These are phyloP conservation scores for Calypte anna DNA, from an alignment of 2,113 vertebrate species.

Conservation along the genomic window DNA sequence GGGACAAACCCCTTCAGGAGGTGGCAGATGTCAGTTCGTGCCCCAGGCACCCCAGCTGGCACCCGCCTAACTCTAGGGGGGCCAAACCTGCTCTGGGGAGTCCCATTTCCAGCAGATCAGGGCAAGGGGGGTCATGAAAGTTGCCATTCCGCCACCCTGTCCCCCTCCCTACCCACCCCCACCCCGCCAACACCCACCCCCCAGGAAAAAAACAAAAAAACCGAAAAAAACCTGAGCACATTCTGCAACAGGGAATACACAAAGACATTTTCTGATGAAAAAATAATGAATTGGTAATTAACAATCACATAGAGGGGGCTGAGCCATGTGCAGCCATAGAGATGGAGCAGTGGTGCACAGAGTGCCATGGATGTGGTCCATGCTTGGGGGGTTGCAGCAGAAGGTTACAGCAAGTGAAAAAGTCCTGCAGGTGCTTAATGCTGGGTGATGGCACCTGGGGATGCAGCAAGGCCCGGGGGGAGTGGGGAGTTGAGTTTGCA, in stretches of 20 bases:
- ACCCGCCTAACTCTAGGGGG: fast-evolving
- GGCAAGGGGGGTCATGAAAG: fast-evolving
- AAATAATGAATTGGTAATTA: background rate
- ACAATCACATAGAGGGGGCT: no score
- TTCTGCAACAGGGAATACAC: background rate
- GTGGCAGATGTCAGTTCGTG: background rate
- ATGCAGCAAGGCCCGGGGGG: no score
- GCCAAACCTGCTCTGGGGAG: background rate
- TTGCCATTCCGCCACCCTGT: no score
- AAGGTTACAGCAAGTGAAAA: background rate
- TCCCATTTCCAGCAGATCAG: no score
- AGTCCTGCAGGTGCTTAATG: fast-evolving
- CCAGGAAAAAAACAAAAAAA: no score
- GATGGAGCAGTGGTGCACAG: no score
- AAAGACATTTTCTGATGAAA: background rate
- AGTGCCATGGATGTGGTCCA: no score
- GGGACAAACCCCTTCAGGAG: background rate
- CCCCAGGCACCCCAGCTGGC: background rate
- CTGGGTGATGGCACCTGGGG: background rate
- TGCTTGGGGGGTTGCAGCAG: no score
- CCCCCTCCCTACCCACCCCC: no score
- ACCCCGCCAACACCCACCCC: no score
- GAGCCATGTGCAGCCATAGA: background rate
- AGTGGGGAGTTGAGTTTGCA: no score
- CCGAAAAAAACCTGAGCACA: no score